Evolutionary conservation across 2,888 invertebrate genomes (phyloP).

Genomic region (Caradrina kadenii): DNA sequence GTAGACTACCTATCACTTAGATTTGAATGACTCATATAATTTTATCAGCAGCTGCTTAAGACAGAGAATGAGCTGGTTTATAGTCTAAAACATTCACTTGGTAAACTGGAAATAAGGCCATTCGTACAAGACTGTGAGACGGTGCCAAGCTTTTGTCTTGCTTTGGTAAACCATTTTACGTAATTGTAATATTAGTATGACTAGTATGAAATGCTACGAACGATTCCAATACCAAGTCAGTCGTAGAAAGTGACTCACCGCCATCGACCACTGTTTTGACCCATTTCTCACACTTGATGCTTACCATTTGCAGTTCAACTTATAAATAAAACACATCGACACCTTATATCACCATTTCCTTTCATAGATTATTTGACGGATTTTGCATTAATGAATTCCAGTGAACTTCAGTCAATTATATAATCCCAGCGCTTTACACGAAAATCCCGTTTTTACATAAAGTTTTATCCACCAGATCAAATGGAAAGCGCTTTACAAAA

Average conservation of each 20-base stretch:
- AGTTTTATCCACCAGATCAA: constrained; percentile 16
- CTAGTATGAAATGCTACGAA: constrained; percentile 36
- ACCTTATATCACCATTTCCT: constrained; percentile 35
- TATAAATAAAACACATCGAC: constrained; percentile 54
- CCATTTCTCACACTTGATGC: constrained; percentile 59
- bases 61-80: background rate
- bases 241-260: constrained; percentile 49
- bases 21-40: background rate
- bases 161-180: constrained; percentile 43
- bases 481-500: constrained; percentile 25
- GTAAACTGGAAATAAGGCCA: constrained; percentile 25
- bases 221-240: constrained; percentile 40
- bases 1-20: background rate
- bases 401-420: constrained; percentile 2
- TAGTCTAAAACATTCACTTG: constrained; percentile 18
- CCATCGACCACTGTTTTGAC: constrained; percentile 46
- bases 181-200: constrained; percentile 51
- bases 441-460: constrained; percentile 10
- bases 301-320: constrained; percentile 51
- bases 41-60: constrained; percentile 11
- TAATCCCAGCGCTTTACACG: background rate
- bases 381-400: constrained; percentile 1
- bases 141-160: constrained; percentile 38
- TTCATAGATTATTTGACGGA: background rate
- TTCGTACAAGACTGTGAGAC: constrained; percentile 3